These are phyloP conservation scores for Gymnoscopelus microlampas DNA, from an alignment of 2,797 vertebrate species.

Conservation along the genomic window DNA sequence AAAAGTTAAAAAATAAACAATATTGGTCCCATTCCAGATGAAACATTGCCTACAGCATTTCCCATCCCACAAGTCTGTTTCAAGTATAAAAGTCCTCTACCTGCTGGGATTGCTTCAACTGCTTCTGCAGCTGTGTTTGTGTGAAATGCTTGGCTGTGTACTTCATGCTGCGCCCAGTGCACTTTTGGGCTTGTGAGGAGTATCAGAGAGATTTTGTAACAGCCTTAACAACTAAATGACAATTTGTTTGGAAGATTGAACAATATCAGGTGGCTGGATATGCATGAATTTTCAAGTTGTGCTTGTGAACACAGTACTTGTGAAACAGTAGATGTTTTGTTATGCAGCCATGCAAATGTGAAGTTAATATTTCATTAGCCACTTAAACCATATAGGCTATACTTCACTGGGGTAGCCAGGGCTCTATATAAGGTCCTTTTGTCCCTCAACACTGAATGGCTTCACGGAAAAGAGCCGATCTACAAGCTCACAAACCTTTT, in stretches of 20 bases:
- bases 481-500: constrained; percentile 11
- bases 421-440: too few relatives aligned
- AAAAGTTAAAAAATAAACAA: constrained; percentile 10
- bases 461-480: too few relatives aligned
- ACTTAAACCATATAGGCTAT: too few relatives aligned
- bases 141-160: constrained; percentile 22
- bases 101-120: constrained; percentile 47
- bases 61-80: constrained; percentile 35
- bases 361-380: constrained; percentile 6
- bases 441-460: too few relatives aligned
- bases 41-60: constrained; percentile 16
- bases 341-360: constrained; percentile 29
- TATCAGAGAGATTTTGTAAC: background rate
- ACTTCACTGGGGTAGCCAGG: too few relatives aligned
- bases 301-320: background rate
- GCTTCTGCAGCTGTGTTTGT: constrained; percentile 52
- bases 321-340: constrained; percentile 30
- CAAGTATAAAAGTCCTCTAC: constrained; percentile 35
- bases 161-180: constrained; percentile 32
- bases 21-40: constrained; percentile 39
- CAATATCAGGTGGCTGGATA: too few relatives aligned
- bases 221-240: background rate
- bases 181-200: constrained; percentile 10
- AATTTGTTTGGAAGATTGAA: background rate
- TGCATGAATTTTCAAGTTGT: too few relatives aligned